Percentiles rank a stretch among this genome's conserved stretches.
These are phyloP conservation scores for Dicrurus megarhynchus DNA, from an alignment of 2,113 vertebrate species.

Conservation along the genomic window DNA sequence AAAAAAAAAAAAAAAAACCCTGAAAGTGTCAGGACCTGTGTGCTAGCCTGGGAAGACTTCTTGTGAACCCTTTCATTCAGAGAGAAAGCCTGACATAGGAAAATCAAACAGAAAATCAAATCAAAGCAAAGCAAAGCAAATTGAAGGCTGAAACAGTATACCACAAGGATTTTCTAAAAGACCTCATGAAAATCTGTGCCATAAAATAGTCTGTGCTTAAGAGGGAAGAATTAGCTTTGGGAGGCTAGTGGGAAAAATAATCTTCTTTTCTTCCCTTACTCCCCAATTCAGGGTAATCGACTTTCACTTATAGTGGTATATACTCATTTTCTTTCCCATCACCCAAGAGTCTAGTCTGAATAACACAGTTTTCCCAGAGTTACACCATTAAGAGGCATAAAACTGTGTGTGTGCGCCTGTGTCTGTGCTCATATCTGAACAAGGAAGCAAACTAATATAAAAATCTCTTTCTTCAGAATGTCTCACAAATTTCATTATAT, in stretches of 20 bases:
- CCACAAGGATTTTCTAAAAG: neutral
- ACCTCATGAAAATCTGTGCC: neutral
- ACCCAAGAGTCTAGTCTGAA: neutral
- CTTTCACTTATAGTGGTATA: neutral
- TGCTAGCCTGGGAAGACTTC: neutral
- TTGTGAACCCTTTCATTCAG: neutral
- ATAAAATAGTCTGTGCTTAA: neutral
- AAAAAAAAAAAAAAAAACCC: neutral
- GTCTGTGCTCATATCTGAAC: neutral
- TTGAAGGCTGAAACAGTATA: neutral
- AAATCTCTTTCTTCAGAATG: neutral
- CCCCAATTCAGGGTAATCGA: neutral
- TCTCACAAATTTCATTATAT: neutral
- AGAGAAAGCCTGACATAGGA: neutral
- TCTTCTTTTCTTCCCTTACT: neutral
- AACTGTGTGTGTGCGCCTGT: accelerated
- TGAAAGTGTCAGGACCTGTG: neutral
- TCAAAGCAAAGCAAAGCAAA: neutral
- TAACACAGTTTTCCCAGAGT: neutral
- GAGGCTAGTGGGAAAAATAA: neutral
- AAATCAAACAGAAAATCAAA: conserved; percentile 14
- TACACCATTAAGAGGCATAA: neutral
- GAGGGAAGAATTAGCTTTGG: neutral
- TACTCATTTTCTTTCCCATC: neutral
- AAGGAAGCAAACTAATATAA: neutral